phyloP scores from a whole-genome alignment of 2,113 vertebrate genomes.

The Emydura subglobosa region DNA sequence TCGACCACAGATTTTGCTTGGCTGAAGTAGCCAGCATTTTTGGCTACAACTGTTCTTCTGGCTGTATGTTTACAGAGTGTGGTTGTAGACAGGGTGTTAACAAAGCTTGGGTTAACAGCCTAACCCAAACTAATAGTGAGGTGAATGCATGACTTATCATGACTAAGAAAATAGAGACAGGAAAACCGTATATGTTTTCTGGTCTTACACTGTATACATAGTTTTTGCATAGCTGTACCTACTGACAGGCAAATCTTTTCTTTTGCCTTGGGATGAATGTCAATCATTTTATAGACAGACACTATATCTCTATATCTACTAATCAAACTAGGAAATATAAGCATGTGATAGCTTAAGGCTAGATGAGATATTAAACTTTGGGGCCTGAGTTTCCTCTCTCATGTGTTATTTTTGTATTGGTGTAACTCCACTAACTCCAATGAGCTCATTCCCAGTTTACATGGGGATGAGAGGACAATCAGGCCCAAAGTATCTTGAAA shows the following conservation, averaged over 20 bases:
- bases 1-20: slow-evolving; percentile 81
- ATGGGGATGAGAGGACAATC: neutral
- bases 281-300: slow-evolving; percentile 42
- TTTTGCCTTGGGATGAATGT: slow-evolving; percentile 51
- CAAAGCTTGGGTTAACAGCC: slow-evolving; percentile 65
- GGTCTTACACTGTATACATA: neutral
- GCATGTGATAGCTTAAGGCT: slow-evolving; percentile 51
- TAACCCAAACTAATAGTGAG: slow-evolving; percentile 62
- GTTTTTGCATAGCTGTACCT: neutral
- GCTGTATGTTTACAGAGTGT: slow-evolving; percentile 72
- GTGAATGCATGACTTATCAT: slow-evolving; percentile 52
- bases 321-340: slow-evolving; percentile 64
- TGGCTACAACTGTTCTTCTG: slow-evolving; percentile 62
- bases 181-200: neutral
- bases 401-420: slow-evolving; percentile 19
- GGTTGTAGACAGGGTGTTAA: slow-evolving; percentile 76
- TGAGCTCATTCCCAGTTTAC: slow-evolving; percentile 43
- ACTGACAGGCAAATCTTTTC: slow-evolving; percentile 14
- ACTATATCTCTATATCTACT: slow-evolving; percentile 34
- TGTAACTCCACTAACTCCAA: neutral
- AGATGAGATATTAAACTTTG: neutral
- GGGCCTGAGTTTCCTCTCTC: slow-evolving; percentile 33
- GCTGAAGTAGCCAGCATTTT: slow-evolving; percentile 54
- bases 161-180: slow-evolving; percentile 28
- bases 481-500: neutral